These are phyloP conservation scores for Agapostemon virescens DNA, from an alignment of 2,888 invertebrate species.

Conservation along the genomic window DNA sequence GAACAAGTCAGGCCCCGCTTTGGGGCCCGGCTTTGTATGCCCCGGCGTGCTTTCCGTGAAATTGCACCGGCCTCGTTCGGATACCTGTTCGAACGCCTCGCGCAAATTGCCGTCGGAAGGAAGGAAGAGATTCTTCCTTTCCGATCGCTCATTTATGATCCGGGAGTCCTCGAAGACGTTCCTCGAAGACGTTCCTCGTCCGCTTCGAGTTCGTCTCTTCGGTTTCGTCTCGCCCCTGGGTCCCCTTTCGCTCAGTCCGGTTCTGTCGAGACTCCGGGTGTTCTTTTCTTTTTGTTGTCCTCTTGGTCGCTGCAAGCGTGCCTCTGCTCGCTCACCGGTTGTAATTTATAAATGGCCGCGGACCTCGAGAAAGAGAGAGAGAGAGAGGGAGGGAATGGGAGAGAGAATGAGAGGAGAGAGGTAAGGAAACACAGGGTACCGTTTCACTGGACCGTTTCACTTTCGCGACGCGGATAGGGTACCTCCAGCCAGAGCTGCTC, in stretches of 20 bases:
- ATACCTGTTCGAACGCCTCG: constrained; percentile 51
- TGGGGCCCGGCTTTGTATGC: constrained; percentile 38
- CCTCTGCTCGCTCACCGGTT: constrained; percentile 53
- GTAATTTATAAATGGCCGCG: constrained; percentile 68
- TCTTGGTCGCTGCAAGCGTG: constrained; percentile 60
- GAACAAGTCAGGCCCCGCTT: constrained; percentile 57
- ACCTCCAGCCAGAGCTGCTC: background rate
- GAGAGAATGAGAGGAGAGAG: background rate
- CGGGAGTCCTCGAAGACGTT: constrained; percentile 46
- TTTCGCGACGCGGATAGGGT: constrained; percentile 62
- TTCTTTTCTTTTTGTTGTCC: constrained; percentile 57
- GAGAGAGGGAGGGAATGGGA: background rate
- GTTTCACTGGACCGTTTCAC: constrained; percentile 73
- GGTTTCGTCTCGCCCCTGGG: constrained; percentile 25
- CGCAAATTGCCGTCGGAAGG: constrained; percentile 44
- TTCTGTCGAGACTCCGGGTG: constrained; percentile 60
- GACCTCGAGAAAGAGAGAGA: constrained; percentile 19
- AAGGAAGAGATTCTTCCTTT: constrained; percentile 48
- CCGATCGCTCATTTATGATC: constrained; percentile 59
- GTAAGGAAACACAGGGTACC: constrained; percentile 59
- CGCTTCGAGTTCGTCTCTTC: constrained; percentile 21
- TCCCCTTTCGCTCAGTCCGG: constrained; percentile 58
- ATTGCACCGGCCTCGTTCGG: constrained; percentile 48
- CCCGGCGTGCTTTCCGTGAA: constrained; percentile 55
- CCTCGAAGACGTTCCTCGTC: background rate